phyloP scores from a whole-genome alignment of 2,888 invertebrate genomes.

The Rosalia funebris region DNA sequence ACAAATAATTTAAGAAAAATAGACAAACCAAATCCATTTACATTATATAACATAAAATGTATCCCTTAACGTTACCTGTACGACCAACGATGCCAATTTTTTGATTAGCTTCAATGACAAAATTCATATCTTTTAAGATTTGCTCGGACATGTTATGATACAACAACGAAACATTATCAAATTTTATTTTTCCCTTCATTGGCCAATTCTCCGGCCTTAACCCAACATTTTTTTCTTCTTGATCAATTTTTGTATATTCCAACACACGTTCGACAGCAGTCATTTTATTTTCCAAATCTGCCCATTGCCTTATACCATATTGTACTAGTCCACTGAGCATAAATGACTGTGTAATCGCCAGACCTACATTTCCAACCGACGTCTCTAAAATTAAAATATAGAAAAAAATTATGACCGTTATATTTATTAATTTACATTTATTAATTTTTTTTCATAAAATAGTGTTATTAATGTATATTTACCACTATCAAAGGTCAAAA shows the following conservation, averaged over 20 bases:
- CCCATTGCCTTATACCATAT: conserved; percentile 81
- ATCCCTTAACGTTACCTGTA: conserved; percentile 73
- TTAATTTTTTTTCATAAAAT: too few relatives aligned
- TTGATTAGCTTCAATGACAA: conserved; percentile 61
- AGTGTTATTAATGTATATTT: conserved; percentile 5
- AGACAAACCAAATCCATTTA: too few relatives aligned
- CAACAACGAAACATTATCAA: conserved; percentile 71
- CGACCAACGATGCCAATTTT: conserved; percentile 75
- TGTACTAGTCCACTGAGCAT: conserved; percentile 75
- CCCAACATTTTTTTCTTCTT: conserved; percentile 55
- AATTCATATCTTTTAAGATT: conserved; percentile 69
- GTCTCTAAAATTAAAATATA: conserved; percentile 39
- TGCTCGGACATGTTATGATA: conserved; percentile 72
- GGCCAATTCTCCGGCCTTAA: conserved; percentile 74
- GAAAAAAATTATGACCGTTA: too few relatives aligned
- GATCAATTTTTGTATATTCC: conserved; percentile 64
- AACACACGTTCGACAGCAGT: conserved; percentile 86
- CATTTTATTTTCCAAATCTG: conserved; percentile 83
- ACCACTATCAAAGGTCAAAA: conserved; percentile 42
- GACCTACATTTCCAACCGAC: conserved; percentile 70
- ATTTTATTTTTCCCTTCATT: conserved; percentile 67
- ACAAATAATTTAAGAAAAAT: too few relatives aligned
- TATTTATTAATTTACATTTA: too few relatives aligned
- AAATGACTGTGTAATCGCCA: conserved; percentile 84
- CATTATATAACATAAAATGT: too few relatives aligned